phyloP scores from a whole-genome alignment of 2,797 vertebrate genomes.

The Thalassophryne amazonica region DNA sequence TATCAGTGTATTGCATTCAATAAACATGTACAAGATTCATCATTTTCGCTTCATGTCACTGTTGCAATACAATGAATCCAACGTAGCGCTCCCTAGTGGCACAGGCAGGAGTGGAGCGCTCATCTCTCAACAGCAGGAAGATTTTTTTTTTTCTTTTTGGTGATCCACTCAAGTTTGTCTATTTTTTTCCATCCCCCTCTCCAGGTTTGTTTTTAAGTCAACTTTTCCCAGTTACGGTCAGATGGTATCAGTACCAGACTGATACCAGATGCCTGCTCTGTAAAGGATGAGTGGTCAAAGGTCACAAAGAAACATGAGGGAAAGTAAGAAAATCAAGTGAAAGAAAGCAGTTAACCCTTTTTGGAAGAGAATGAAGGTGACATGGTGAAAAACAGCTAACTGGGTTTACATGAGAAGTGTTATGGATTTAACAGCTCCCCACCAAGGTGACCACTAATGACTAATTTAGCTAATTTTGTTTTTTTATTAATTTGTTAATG shows the following conservation, averaged over 20 bases:
- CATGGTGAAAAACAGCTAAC: constrained; percentile 1
- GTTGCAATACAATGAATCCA: constrained; percentile 73
- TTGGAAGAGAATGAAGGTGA: neutral
- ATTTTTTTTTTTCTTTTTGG: too few species aligned
- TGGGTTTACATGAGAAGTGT: constrained; percentile 30
- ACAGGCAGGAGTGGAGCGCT: constrained; percentile 18
- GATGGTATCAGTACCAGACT: constrained; percentile 77
- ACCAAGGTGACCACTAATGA: too few species aligned
- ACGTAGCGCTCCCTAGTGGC: constrained; percentile 38
- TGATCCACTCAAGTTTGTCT: constrained; percentile 24
- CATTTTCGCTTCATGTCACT: constrained; percentile 32
- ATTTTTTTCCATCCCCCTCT: constrained; percentile 13
- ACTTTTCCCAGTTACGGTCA: constrained; percentile 20
- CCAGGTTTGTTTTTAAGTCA: constrained; percentile 4
- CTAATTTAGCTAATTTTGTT: too few species aligned
- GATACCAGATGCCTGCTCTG: constrained; percentile 49
- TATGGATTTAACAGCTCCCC: neutral
- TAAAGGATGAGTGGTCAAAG: neutral
- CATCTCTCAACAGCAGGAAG: constrained; percentile 43
- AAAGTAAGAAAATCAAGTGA: neutral
- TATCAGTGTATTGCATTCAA: constrained; percentile 80
- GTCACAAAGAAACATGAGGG: neutral
- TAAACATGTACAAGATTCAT: constrained; percentile 79
- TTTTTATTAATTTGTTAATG: too few species aligned
- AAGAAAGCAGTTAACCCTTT: neutral